Evolutionary conservation across 2,888 invertebrate species (phyloP), one percentile per base, ranked within the genome.

Genomic region (Cyclophora albipunctata): DNA sequence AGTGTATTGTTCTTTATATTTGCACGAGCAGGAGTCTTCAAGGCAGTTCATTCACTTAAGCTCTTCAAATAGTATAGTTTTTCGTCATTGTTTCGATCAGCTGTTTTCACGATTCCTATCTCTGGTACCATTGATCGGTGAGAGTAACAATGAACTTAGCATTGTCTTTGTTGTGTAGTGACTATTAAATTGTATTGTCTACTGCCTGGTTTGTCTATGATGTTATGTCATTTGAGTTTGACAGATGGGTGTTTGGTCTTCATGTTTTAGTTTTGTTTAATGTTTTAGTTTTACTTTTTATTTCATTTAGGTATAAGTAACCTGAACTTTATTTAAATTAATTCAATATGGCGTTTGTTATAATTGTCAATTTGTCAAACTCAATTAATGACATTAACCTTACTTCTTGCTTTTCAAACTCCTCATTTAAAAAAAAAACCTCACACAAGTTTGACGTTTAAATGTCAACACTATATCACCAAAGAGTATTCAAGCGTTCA

Each of bases 1-100:
- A 84, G 84, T 79, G 82, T 77, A 88, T 88, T 88, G 87, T 88
- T 86, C 84, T 82, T 82, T 84, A 84, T 81, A 83, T 86, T 86
- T 80, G 84, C 84, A 77, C 75, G 74, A 76, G 72, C 78, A 82
- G 84, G 84, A 79, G 81, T 78, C 83, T 79, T 78, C 84, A 84
- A 84, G 84, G 84, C 75, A 69, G 65, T 45, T 42, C 44, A 83
- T 85, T 88, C 87, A 79, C 85, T 85, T 79, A 78, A 80, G 78
- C 69, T 51, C 55, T 62, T 72, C 71, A 78, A 81, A 82, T 81
- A 81, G 84, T 77, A 81, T 78, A 81, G 81, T 78, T 82, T 83
- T 84, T 80, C 78, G 81, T 84, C 79, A 83, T 85, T 84, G 81
- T 82, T 78, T 61, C 64, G 70, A 84, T 82, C 85, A 86, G 85